Base-by-base conservation (phyloP, 2,888 invertebrate species). In the Apodemia hepburni region DNA sequence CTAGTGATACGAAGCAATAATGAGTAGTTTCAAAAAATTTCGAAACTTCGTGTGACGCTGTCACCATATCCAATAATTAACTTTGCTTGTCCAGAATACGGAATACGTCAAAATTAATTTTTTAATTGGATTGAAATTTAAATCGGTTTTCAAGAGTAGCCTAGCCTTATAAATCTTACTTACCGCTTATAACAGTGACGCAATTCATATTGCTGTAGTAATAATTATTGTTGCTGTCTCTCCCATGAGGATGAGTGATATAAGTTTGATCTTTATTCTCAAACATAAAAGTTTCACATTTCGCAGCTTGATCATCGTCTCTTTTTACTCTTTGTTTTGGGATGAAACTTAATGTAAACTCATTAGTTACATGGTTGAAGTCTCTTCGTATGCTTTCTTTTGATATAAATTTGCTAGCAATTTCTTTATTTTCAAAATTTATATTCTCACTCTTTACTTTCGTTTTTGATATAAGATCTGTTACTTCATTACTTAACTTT, bases 181-280 rank as follows among this genome's bases (percentile, higher is more conserved):
- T 73, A 89, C 89, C 86, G 69, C 73, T 75, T 47, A 90, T 80
- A 61, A 80, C 77, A 11, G 82, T 80, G 1, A 81, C 81, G 63
- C 90, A 90, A 62, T 84, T 75, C 9, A 76, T 71, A 51, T 80
- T 78, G 51, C 80, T 85, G n/a, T 77, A 80, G 61, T 89, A 89
- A 33, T 73, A 72, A 15, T 69, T 69, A 27, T 70, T 70, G 11
- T 73, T 78, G 0, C 70, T 75, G 59, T 74, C 75, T 29, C 75
- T 79, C 0, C 73, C 63, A 60, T 81, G 79, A 0, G 90, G 90
- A 66, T 87, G 85, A 2, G 71, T 76, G 42, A 88, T 80, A 12
- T 69, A 66, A 2, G 64, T 66, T 59, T 67, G 70, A 8, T 73
- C 71, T 0, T 71, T 70, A 8, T 70, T 68, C 7, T 70, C 70